A percentile compares a stretch with the other conserved stretches of the same genome.
These are phyloP conservation scores for Megaceryle alcyon DNA, from an alignment of 2,797 vertebrate genomes.

Conservation along the genomic window DNA sequence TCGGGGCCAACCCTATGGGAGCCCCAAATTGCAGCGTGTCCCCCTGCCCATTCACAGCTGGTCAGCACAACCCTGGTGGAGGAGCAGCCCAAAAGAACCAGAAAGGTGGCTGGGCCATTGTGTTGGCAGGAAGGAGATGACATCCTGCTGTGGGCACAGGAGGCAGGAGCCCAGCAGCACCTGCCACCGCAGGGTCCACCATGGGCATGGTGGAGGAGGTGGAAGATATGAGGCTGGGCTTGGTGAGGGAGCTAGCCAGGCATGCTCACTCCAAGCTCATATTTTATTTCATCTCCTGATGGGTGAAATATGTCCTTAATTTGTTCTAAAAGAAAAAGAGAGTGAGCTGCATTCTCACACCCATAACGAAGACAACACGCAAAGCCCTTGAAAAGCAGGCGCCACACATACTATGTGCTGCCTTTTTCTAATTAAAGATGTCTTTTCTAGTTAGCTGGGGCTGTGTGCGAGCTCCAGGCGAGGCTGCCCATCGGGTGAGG, in stretches of 20 bases:
- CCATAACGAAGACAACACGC: slow-evolving; percentile 56
- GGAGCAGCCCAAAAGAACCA: background rate
- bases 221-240: background rate
- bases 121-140: fast-evolving
- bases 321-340: slow-evolving; percentile 51
- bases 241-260: background rate
- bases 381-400: slow-evolving; percentile 55
- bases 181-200: fast-evolving
- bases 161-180: background rate
- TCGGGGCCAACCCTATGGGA: fast-evolving
- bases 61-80: fast-evolving
- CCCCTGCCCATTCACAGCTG: fast-evolving
- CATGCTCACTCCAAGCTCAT: background rate
- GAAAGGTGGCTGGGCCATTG: background rate
- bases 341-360: slow-evolving; percentile 58
- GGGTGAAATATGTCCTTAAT: slow-evolving; percentile 68
- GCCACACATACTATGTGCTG: slow-evolving; percentile 38
- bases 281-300: slow-evolving; percentile 48
- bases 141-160: background rate
- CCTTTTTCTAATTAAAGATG: slow-evolving; percentile 57
- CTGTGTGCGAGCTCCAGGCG: fast-evolving
- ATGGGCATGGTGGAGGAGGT: fast-evolving
- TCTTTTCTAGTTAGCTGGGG: slow-evolving; percentile 6
- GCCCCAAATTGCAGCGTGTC: fast-evolving
- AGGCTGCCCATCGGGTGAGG: background rate